phyloP scores from a whole-genome alignment of 2,888 invertebrate species.

The Acrobasis consociella region DNA sequence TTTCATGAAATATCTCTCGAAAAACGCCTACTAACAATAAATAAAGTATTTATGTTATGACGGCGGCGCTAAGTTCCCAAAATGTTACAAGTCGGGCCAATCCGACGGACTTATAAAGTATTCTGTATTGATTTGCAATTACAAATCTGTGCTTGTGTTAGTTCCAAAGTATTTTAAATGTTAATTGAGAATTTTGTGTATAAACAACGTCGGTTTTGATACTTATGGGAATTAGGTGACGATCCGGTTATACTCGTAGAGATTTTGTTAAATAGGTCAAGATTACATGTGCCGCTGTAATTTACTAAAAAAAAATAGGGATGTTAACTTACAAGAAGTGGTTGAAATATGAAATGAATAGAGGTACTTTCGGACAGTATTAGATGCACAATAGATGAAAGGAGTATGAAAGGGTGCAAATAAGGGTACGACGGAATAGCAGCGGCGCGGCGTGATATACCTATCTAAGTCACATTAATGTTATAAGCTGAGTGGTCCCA shows the following conservation, averaged over 20 bases:
- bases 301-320: no score
- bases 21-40: background rate
- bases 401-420: no score
- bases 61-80: constrained; percentile 23
- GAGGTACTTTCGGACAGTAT: no score
- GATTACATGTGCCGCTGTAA: no score
- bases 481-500: no score
- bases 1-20: background rate
- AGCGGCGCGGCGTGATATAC: no score
- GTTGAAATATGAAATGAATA: no score
- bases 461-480: no score
- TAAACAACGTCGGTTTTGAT: background rate
- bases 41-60: constrained; percentile 7
- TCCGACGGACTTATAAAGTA: constrained; percentile 52
- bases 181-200: constrained; percentile 31
- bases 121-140: constrained; percentile 64
- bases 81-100: constrained; percentile 58
- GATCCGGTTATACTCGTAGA: background rate
- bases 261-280: no score
- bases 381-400: no score
- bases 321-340: no score
- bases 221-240: background rate
- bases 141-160: constrained; percentile 57
- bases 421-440: no score
- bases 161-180: constrained; percentile 60